A percentile compares a stretch with the other conserved stretches of the same genome.
Evolutionary conservation across 2,888 invertebrate species (phyloP).

Genomic region (Ichneumoninae sp.): DNA sequence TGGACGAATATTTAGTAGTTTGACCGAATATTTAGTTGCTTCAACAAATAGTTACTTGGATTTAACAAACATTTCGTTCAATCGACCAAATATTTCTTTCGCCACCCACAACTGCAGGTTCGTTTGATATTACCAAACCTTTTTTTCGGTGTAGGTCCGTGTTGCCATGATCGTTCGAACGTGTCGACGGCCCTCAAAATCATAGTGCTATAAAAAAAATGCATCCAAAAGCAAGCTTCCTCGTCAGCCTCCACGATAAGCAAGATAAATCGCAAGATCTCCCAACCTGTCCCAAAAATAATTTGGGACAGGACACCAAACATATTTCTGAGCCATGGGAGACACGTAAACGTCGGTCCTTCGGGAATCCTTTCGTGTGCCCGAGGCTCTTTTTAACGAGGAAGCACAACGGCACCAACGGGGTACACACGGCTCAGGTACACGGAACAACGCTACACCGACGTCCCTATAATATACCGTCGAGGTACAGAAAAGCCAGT

Average conservation of each 20-base stretch:
- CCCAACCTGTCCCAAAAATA: too few relatives aligned
- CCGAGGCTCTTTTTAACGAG: slow-evolving; percentile 43
- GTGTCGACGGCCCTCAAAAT: not conserved
- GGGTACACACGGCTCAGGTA: not conserved
- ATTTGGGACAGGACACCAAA: not conserved
- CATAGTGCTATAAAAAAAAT: not conserved
- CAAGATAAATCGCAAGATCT: not conserved
- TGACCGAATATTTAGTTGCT: too few relatives aligned
- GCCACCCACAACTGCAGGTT: too few relatives aligned
- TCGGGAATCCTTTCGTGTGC: slow-evolving; percentile 14
- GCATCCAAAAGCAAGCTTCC: not conserved
- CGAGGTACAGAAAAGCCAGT: slow-evolving; percentile 10
- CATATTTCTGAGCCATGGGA: not conserved
- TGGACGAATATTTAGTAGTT: too few relatives aligned
- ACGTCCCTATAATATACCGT: slow-evolving; percentile 3
- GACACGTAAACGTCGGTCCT: slow-evolving; percentile 30
- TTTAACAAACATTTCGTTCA: too few relatives aligned
- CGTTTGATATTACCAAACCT: too few relatives aligned
- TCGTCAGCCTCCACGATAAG: not conserved
- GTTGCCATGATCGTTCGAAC: not conserved
- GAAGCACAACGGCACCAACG: not conserved
- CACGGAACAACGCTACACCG: not conserved
- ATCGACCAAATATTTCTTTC: too few relatives aligned
- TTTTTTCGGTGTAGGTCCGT: too few relatives aligned
- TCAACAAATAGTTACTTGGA: too few relatives aligned